phyloP scores from a whole-genome alignment of 1,140 invertebrate genomes.

The Drosophila pallidifrons region DNA sequence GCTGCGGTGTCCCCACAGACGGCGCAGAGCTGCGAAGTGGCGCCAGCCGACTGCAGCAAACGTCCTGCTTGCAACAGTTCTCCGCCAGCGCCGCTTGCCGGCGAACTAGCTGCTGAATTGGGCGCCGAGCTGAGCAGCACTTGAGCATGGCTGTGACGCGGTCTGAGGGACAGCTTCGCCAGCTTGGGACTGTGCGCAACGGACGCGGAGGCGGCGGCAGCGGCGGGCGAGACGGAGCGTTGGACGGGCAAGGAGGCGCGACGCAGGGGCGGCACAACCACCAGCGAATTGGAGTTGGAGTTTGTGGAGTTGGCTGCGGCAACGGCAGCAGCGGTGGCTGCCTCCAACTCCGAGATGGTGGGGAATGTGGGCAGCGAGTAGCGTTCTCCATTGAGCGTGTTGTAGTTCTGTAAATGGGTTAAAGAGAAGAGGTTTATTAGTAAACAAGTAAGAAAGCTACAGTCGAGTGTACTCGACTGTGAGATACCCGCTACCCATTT shows the following conservation, averaged over 20 bases:
- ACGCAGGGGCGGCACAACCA: slow-evolving; percentile 86
- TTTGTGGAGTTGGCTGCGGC: slow-evolving; percentile 25
- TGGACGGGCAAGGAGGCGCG: slow-evolving; percentile 91
- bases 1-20: slow-evolving; percentile 99
- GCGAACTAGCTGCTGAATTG: slow-evolving; percentile 89
- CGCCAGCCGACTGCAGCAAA: slow-evolving; percentile 86
- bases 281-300: slow-evolving; percentile 68
- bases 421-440: background rate
- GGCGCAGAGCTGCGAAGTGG: slow-evolving; percentile 94
- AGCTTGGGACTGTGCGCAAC: slow-evolving; percentile 88
- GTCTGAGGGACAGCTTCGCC: slow-evolving; percentile 86
- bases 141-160: slow-evolving; percentile 65
- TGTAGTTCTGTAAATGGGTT: slow-evolving; percentile 54
- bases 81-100: slow-evolving; percentile 80
- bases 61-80: slow-evolving; percentile 62
- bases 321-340: slow-evolving; percentile 84
- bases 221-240: slow-evolving; percentile 90
- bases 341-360: slow-evolving; percentile 87
- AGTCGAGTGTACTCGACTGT: no score
- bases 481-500: no score
- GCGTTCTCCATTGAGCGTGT: slow-evolving; percentile 85
- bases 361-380: slow-evolving; percentile 88
- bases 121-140: slow-evolving; percentile 86
- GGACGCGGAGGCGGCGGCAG: slow-evolving; percentile 85
- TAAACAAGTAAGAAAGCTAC: no score